Base-by-base conservation (phyloP, 2,113 vertebrate species). In the Anguilla rostrata region DNA sequence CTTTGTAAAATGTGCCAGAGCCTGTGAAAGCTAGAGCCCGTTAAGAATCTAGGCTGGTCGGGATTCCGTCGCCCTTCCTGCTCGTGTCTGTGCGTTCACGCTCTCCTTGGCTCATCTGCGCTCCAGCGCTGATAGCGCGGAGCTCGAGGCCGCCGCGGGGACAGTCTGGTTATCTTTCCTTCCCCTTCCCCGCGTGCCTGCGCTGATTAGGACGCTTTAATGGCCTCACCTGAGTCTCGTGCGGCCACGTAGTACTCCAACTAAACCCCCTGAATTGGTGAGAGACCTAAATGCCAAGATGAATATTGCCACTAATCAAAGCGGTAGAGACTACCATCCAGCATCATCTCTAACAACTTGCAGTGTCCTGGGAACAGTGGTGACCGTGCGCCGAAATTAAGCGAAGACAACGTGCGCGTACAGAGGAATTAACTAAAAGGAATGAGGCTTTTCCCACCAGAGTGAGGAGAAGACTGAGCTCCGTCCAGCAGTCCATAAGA, bases 191-290 rank as follows among this genome's bases (percentile, higher is more conserved):
- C 63, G 87, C 83, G 75, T 78, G 85, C 39, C 56, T 18, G 66
- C 82, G 83, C 85, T 86, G 82, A 87, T 91, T 89, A 88, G 84
- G 84, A 89, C 20, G 86, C 89, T 89, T 84, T 87, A 81, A 63
- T 88, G 84, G 81, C 57, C 87, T 90, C 89, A 89, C 89, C 89
- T 91, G 90, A 87, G 90, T 84, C 89, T 81, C 78, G 66, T 39
- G 4, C 14, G 40, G 43, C 22, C 78, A 46, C 78, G 39, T n/a
- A 26, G 26, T 3, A 18, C 40, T 53, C 81, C 43, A 18, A 43
- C 81, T 53, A n/a, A 29, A 82, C 43, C 26, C 22, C 7, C 26
- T 12, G n/a, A 82, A 43, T 14, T 49, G 34, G 78, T 26, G 39
- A n/a, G 41, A 82, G 20, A n/a, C 46, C 8, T 1, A 39, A n/a